phyloP scores from a whole-genome alignment of 2,888 invertebrate genomes.

The Sesia apiformis region DNA sequence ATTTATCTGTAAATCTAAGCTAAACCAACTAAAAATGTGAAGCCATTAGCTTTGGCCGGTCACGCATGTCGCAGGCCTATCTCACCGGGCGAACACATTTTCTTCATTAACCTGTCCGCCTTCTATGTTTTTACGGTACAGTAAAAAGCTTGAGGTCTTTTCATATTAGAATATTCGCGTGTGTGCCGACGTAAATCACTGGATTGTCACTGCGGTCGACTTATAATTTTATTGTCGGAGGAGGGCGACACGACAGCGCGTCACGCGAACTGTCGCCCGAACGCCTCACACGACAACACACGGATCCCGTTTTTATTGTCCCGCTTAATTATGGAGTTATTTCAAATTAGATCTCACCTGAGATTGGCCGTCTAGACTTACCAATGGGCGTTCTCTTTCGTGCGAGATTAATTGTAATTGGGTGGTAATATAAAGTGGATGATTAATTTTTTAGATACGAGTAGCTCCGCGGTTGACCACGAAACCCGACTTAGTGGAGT shows the following conservation, averaged over 20 bases:
- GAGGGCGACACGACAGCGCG: constrained; percentile 60
- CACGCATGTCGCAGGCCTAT: constrained; percentile 53
- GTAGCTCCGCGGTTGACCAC: constrained; percentile 14
- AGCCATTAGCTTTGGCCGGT: constrained; percentile 11
- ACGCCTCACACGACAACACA: constrained; percentile 46
- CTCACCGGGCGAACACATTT: constrained; percentile 48
- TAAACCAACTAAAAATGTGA: constrained; percentile 4
- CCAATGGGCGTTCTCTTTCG: constrained; percentile 48
- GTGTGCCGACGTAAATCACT: constrained; percentile 71
- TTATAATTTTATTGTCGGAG: constrained; percentile 74
- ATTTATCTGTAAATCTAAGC: constrained; percentile 19
- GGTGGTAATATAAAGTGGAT: constrained; percentile 46
- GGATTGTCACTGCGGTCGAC: constrained; percentile 72
- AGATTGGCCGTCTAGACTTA: constrained; percentile 60
- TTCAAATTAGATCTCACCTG: constrained; percentile 56
- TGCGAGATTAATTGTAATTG: constrained; percentile 66
- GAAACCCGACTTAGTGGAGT: constrained; percentile 5
- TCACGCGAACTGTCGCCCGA: constrained; percentile 50
- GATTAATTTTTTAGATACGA: constrained; percentile 58
- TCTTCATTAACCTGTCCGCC: constrained; percentile 68
- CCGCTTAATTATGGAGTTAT: constrained; percentile 57
- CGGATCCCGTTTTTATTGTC: constrained; percentile 61
- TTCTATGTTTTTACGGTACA: constrained; percentile 44
- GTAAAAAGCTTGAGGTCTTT: constrained; percentile 55
- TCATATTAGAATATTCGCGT: constrained; percentile 68